Percentiles rank a stretch among this genome's conserved stretches.
Conservation (phyloP, 2,797 vertebrate species). For the Coregonus suidteri region DNA sequence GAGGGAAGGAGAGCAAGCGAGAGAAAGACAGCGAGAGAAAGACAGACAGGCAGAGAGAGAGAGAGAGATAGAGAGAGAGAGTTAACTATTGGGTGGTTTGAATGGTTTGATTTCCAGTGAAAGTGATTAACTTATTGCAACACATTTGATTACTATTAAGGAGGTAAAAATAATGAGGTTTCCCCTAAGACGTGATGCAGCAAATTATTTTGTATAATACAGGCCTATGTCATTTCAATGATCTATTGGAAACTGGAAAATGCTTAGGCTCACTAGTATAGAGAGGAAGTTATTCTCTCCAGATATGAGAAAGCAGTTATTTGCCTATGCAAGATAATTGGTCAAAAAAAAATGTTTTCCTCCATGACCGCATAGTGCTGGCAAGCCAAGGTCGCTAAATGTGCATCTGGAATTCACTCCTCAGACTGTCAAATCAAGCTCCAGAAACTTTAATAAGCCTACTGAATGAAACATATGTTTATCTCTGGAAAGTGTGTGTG, state of each 20-base stretch:
- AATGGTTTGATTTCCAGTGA: slow-evolving; percentile 13
- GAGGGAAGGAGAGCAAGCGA: neutral
- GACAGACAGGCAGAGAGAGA: neutral
- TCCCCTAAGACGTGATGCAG: slow-evolving; percentile 15
- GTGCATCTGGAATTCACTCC: too few species aligned
- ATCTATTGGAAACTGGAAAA: slow-evolving; percentile 13
- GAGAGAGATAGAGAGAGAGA: neutral
- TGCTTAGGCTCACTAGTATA: neutral
- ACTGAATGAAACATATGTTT: too few species aligned
- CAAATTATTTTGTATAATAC: slow-evolving; percentile 27
- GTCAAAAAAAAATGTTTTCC: too few species aligned
- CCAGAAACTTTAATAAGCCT: too few species aligned
- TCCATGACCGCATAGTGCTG: too few species aligned
- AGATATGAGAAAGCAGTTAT: neutral
- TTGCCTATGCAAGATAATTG: neutral
- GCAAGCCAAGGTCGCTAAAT: too few species aligned
- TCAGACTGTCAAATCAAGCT: too few species aligned
- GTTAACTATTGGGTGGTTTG: neutral
- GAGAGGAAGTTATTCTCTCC: neutral
- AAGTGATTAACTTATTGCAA: slow-evolving; percentile 3
- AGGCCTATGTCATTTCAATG: slow-evolving; percentile 19
- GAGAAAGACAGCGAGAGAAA: neutral
- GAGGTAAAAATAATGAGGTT: neutral
- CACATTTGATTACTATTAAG: neutral
- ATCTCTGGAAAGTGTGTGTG: neutral